Base-by-base conservation (phyloP, 2,113 vertebrate genomes). In the Percina caprodes region DNA sequence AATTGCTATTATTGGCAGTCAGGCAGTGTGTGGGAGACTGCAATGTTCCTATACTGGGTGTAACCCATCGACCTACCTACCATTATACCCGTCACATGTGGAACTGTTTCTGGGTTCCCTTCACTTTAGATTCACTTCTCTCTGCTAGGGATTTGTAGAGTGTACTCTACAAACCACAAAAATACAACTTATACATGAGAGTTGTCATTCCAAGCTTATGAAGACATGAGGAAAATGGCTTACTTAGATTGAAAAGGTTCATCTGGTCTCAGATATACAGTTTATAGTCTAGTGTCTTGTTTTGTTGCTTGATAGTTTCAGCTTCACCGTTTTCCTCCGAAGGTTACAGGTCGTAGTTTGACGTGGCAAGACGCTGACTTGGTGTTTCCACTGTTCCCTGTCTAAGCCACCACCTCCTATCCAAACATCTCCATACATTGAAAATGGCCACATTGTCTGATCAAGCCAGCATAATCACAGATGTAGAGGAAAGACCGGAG, bases 1-100 rank as follows among this genome's bases (percentile, higher is more conserved):
- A 35, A 9, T 84, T 82, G 71, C 68, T 89, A 15, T 82, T 79
- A 74, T 78, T 69, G 76, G 78, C 75, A 81, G 81, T 21, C 19
- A 26, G 48, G 82, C 74, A 45, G 62, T 33, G 69, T 54, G 86
- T 85, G 80, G 82, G 78, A 75, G 80, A 70, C 24, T 51, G 0
- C 74, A 80, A 48, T 83, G 66, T 67, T 83, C 59, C 55, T 67
- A 61, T 26, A 48, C 62, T 84, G 70, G 76, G 77, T 82, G 74
- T 69, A 79, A 82, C 69, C 78, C 75, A 60, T 61, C 48, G 77
- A 42, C 74, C 67, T 51, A 68, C 63, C 74, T 56, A 60, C 68
- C 71, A 88, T 75, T 83, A 73, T 35, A 69, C 18, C 79, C 67
- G 21, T 79, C 63, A 59, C 72, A 77, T 51, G 33, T 24, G 60